These are phyloP conservation scores for Sesia bembeciformis DNA, from an alignment of 2,888 invertebrate species.

Conservation along the genomic window DNA sequence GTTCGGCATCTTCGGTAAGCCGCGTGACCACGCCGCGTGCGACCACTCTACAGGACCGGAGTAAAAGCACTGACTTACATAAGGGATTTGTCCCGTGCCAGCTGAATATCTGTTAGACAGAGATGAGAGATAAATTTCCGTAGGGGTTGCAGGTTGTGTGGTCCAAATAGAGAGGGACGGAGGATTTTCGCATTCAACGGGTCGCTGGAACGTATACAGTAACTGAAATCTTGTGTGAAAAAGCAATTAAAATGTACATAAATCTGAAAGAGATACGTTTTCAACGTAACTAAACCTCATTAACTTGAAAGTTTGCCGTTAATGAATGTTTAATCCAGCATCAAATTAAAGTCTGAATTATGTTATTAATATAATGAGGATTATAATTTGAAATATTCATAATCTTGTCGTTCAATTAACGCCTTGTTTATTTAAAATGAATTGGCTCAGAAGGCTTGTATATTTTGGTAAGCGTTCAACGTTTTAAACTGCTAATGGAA, in stretches of 20 bases:
- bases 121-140: conserved; percentile 37
- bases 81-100: conserved; percentile 61
- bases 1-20: conserved; percentile 36
- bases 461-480: too few species aligned
- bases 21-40: conserved; percentile 24
- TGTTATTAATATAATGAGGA: not conserved
- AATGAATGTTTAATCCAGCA: conserved; percentile 39
- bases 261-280: conserved; percentile 49
- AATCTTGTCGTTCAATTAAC: too few species aligned
- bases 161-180: conserved; percentile 45
- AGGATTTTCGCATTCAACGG: conserved; percentile 48
- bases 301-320: conserved; percentile 25
- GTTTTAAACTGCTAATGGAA: too few species aligned
- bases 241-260: conserved; percentile 67
- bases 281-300: conserved; percentile 18
- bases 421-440: too few species aligned
- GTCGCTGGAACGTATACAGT: conserved; percentile 33
- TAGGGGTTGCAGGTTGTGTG: conserved; percentile 46
- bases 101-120: conserved; percentile 44
- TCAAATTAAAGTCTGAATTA: conserved; percentile 21
- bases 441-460: too few species aligned
- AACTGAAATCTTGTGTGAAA: conserved; percentile 58
- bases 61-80: conserved; percentile 66
- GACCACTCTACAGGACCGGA: conserved; percentile 26
- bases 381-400: too few species aligned